A percentile compares a stretch with the other conserved stretches of the same genome.
These are phyloP conservation scores for Picathartes gymnocephalus DNA, from an alignment of 2,113 vertebrate species.

Conservation along the genomic window DNA sequence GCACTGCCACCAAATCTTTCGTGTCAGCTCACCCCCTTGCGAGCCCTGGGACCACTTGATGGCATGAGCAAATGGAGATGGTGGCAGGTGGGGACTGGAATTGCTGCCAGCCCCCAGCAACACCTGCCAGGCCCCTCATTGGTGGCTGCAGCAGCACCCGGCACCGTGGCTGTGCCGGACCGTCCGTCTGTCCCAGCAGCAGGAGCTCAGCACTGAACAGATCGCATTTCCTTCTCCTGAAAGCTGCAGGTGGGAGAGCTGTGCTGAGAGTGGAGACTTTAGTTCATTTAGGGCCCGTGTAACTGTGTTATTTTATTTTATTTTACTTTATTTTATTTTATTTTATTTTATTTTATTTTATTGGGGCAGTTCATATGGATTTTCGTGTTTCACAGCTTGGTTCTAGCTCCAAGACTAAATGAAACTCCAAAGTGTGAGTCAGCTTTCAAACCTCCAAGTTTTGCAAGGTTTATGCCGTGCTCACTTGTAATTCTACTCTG, in stretches of 20 bases:
- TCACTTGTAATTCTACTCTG: neutral
- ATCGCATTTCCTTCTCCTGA: neutral
- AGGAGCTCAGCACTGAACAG: neutral
- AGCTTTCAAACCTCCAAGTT: neutral
- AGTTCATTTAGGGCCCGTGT: neutral
- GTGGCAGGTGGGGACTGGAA: neutral
- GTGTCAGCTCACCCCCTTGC: rapidly evolving
- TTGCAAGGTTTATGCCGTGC: neutral
- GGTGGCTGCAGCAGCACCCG: neutral
- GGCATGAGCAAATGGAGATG: neutral
- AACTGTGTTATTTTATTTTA: neutral
- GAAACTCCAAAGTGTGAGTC: neutral
- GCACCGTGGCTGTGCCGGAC: neutral
- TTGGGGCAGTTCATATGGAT: neutral
- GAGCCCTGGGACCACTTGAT: neutral
- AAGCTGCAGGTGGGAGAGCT: neutral
- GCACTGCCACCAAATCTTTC: rapidly evolving
- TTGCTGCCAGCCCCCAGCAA: neutral
- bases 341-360: no score
- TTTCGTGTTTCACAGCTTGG: neutral
- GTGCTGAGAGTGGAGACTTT: neutral
- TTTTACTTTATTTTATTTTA: neutral
- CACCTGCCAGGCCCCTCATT: neutral
- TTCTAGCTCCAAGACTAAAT: neutral
- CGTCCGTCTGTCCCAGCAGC: neutral